Evolutionary conservation across 2,113 vertebrate species (phyloP).

Genomic region (Ptyas mucosa): DNA sequence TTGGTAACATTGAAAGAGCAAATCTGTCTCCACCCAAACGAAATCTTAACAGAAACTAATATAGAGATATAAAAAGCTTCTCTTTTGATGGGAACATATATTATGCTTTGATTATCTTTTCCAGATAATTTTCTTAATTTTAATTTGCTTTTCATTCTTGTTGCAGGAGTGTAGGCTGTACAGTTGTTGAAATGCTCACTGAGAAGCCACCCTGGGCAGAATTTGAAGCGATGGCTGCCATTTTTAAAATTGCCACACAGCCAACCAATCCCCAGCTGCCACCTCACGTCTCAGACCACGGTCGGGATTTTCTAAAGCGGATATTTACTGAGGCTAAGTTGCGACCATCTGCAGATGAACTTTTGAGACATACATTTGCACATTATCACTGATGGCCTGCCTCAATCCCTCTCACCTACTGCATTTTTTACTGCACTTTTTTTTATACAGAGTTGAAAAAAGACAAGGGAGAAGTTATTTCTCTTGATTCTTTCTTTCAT

Average conservation of each 20-base stretch:
- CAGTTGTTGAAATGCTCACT: constrained; percentile 98
- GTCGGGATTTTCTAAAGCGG: constrained; percentile 92
- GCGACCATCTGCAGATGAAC: constrained; percentile 91
- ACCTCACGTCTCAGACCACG: constrained; percentile 90
- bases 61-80: neutral
- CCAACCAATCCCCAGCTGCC: constrained; percentile 95
- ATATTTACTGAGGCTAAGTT: constrained; percentile 96
- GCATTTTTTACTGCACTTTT: constrained; percentile 78
- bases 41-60: neutral
- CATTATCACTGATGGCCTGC: constrained; percentile 83
- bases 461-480: constrained; percentile 75
- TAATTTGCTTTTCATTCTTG: constrained; percentile 47
- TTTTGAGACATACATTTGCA: constrained; percentile 93
- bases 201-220: constrained; percentile 97
- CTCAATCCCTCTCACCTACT: constrained; percentile 64
- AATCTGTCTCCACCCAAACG: neutral
- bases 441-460: constrained; percentile 60
- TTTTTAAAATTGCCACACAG: constrained; percentile 99
- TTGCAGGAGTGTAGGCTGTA: constrained; percentile 94
- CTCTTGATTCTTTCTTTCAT: constrained; percentile 77
- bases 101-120: constrained; percentile 21
- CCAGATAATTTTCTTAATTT: neutral
- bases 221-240: constrained; percentile 98
- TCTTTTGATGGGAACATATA: neutral
- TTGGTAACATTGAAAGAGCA: neutral